Conservation (phyloP, 2,888 invertebrate genomes). For the Hypomecis atomaria region DNA sequence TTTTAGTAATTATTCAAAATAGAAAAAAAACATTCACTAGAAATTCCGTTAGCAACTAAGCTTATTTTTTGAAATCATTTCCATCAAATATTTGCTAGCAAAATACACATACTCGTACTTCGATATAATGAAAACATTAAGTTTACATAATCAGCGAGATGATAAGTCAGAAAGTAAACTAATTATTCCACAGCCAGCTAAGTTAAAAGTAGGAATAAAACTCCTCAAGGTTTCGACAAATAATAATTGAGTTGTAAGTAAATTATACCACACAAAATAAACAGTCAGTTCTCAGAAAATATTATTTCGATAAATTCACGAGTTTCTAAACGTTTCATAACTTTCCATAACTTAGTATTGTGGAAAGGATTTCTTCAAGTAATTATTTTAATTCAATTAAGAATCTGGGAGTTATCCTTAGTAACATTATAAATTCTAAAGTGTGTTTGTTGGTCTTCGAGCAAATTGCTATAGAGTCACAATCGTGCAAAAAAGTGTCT, state of each 20-base stretch:
- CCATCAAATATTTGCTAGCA: too few relatives aligned
- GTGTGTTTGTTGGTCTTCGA: too few relatives aligned
- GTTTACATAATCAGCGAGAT: not conserved
- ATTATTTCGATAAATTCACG: conserved; percentile 16
- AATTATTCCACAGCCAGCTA: not conserved
- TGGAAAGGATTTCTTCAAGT: conserved; percentile 26
- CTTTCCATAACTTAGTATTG: conserved; percentile 15
- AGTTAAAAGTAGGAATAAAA: conserved; percentile 4
- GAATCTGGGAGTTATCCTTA: not conserved
- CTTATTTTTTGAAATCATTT: too few relatives aligned
- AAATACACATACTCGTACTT: too few relatives aligned
- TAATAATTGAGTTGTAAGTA: conserved; percentile 16
- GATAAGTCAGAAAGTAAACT: not conserved
- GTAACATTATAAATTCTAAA: too few relatives aligned
- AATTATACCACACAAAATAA: conserved; percentile 20
- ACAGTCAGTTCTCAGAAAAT: conserved; percentile 18
- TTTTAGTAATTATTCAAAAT: too few relatives aligned
- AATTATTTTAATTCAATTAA: conserved; percentile 18
- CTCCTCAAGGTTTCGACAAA: conserved; percentile 1
- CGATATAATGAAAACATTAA: too few relatives aligned
- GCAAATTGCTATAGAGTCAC: too few relatives aligned
- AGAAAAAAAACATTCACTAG: too few relatives aligned
- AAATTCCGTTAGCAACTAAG: too few relatives aligned
- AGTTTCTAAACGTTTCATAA: conserved; percentile 17
- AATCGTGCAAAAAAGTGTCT: too few relatives aligned